Evolutionary conservation across 1,140 invertebrate genomes (phyloP).

Genomic region (Bathynomus jamesi): DNA sequence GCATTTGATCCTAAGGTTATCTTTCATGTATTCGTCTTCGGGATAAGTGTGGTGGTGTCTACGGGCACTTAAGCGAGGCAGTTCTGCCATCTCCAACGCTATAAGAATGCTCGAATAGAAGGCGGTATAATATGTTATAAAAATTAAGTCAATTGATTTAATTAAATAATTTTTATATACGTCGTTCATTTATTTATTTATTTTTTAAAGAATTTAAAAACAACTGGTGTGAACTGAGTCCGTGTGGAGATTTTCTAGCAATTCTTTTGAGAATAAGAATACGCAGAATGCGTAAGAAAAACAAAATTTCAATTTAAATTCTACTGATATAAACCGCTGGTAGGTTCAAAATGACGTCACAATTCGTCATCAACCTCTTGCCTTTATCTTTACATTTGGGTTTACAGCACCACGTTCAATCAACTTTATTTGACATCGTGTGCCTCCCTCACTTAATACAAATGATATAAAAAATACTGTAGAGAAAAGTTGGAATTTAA

Average conservation of each 20-base stretch:
- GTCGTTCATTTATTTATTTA: not conserved
- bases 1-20: conserved; percentile 37
- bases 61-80: conserved; percentile 33
- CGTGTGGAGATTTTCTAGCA: not conserved
- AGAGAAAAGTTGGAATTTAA: no score
- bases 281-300: not conserved
- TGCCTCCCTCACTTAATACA: no score
- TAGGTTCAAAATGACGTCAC: not conserved
- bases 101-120: conserved; percentile 14
- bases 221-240: not conserved
- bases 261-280: no score
- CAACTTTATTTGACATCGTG: no score
- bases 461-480: no score
- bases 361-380: not conserved
- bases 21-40: conserved; percentile 36
- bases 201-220: no score
- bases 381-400: conserved; percentile 1
- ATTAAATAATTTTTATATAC: not conserved
- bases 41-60: conserved; percentile 32
- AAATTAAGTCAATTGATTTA: not conserved
- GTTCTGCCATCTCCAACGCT: conserved; percentile 33
- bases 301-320: not conserved
- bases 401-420: no score
- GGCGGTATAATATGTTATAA: not conserved
- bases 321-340: not conserved